phyloP scores from a whole-genome alignment of 35 echinoderm and acorn worm genomes.

The Acanthaster planci region DNA sequence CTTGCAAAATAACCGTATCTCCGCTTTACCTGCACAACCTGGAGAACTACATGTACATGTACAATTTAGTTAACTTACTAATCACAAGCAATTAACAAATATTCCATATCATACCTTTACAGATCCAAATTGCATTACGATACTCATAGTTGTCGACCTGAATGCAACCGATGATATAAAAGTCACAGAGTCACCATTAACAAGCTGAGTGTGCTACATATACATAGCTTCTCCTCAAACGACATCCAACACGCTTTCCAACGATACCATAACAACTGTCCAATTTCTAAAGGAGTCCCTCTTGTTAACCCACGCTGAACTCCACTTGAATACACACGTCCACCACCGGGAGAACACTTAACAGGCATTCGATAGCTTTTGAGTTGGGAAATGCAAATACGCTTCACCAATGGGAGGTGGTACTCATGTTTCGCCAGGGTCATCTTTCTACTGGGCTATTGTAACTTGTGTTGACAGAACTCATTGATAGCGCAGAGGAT shows the following conservation, averaged over 20 bases:
- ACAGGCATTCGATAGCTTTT: neutral
- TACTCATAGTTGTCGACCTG: no score
- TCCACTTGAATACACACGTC: conserved; percentile 7
- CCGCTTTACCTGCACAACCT: no score
- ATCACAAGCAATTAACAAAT: no score
- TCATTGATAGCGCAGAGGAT: neutral
- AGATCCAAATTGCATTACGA: no score
- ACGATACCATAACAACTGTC: conserved; percentile 15
- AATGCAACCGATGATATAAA: no score
- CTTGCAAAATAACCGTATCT: no score
- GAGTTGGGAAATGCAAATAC: neutral
- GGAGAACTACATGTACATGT: no score
- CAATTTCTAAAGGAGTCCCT: neutral
- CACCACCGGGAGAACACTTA: neutral
- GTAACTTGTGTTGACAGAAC: neutral
- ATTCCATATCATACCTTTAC: no score
- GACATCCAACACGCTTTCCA: neutral
- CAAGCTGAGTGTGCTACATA: no score
- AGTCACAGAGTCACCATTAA: no score
- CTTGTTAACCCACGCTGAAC: conserved; percentile 7
- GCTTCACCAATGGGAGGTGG: neutral
- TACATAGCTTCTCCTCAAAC: no score
- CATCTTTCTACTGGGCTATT: conserved; percentile 11
- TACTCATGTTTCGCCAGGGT: neutral
- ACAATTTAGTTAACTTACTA: no score